Base-by-base conservation (phyloP, 1,140 invertebrate species). In the Bombyx mori region DNA sequence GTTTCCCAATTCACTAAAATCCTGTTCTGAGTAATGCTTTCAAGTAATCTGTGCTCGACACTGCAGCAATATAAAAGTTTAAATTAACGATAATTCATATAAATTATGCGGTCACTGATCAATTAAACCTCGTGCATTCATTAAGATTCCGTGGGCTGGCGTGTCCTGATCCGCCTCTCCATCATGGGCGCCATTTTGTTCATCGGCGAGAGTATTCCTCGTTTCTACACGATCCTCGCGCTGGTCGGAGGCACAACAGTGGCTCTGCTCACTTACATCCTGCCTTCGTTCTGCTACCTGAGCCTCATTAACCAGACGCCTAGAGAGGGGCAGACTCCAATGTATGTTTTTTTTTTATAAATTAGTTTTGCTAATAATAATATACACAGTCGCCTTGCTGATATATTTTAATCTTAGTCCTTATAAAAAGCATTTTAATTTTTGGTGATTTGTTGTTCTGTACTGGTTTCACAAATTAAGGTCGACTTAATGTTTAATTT, bases 191-290 rank as follows among this genome's bases (percentile, higher is more conserved):
- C 88, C 0, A 89, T 93, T 54, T 75, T 94, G 54, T 90, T 93
- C 70, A 83, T 93, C 18, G 93, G 91, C 3, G 90, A 92, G 81
- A 89, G 88, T 18, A 77, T 95, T 8, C 93, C 93, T 0, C 86
- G 89, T 44, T 95, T 94, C 85, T 92, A 92, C 50, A 92, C 91
- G 52, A 90, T 95, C 57, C 73, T 95, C 46, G 89, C 93, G 10
- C 80, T 95, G 44, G 88, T 95, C n/a, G 94, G 94, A 2, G 92
- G 91, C 8, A 92, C 92, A 2, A 93, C 91, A 3, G 88, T 93
- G 7, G 91, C 91, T 0, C 69, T 94, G 3, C 79, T 92, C 9
- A 92, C 92, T 3, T 92, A 93, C 68, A 88, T 94, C 3, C 86
- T 94, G 54, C 93, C 93, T 0, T 89, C 90, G 0, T 77, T 91